A percentile compares a stretch with the other conserved stretches of the same genome.
These are phyloP conservation scores for Pterois miles DNA, from an alignment of 2,797 vertebrate species.

Conservation along the genomic window DNA sequence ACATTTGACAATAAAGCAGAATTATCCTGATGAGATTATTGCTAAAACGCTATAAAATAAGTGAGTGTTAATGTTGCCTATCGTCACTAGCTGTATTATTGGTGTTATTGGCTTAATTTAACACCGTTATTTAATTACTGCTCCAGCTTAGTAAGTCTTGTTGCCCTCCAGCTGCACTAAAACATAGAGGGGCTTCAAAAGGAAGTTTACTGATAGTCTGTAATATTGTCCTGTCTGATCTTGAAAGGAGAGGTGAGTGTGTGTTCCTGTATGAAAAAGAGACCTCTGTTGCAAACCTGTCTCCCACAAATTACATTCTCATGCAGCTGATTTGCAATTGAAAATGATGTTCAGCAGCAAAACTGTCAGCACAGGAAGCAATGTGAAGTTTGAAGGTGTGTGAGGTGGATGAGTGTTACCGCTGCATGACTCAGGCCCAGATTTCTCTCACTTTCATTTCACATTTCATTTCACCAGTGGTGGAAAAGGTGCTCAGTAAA, in stretches of 20 bases:
- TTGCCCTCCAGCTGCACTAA: slow-evolving; percentile 19
- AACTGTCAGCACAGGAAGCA: not conserved
- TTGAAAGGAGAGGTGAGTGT: slow-evolving; percentile 1
- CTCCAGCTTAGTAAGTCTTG: not conserved
- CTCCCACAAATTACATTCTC: not conserved
- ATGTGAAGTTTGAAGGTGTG: not conserved
- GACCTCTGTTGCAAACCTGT: not conserved
- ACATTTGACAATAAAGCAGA: not conserved
- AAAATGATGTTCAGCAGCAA: not conserved
- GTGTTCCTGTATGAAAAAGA: not conserved
- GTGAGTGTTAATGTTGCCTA: not conserved
- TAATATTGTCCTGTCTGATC: slow-evolving; percentile 25
- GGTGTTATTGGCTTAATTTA: slow-evolving; percentile 30
- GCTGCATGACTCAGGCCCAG: slow-evolving; percentile 8
- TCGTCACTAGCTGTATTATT: slow-evolving; percentile 6
- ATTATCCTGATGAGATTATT: not conserved
- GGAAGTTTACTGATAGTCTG: slow-evolving; percentile 6
- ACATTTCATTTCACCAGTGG: not conserved
- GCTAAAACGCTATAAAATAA: not conserved
- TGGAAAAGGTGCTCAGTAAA: not conserved
- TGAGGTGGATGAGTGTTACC: slow-evolving; percentile 2
- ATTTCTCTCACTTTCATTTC: not conserved
- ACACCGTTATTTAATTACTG: slow-evolving; percentile 37
- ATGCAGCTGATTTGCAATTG: not conserved
- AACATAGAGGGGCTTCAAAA: slow-evolving; percentile 1